Conservation (phyloP, 2,797 vertebrate genomes). For the Rhincodon typus region DNA sequence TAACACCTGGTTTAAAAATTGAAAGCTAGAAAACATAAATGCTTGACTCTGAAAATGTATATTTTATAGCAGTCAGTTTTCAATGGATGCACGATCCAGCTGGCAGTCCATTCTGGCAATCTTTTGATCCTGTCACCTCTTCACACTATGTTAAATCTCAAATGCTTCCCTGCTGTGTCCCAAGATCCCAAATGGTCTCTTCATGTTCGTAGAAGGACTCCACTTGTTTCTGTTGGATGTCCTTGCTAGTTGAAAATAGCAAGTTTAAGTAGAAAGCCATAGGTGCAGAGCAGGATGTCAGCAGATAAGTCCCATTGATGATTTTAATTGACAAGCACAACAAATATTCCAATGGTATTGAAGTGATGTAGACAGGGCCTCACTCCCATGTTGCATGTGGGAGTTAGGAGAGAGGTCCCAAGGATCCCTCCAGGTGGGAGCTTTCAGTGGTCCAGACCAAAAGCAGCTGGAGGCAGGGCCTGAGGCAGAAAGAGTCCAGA, state of each 20-base stretch:
- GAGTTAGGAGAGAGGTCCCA: no score
- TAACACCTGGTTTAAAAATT: not conserved
- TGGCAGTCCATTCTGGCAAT: not conserved
- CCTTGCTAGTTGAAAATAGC: not conserved
- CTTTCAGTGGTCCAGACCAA: no score
- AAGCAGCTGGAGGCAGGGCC: no score
- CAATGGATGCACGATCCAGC: not conserved
- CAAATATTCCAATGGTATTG: not conserved
- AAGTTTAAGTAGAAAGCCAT: not conserved
- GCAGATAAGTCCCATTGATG: not conserved
- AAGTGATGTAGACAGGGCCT: not conserved
- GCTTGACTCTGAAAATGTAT: not conserved
- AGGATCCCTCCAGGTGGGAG: no score
- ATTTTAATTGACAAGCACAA: not conserved
- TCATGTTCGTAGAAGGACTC: not conserved
- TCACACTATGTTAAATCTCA: not conserved
- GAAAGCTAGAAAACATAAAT: not conserved
- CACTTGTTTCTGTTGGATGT: not conserved
- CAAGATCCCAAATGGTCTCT: not conserved
- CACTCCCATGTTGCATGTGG: not conserved
- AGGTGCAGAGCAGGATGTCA: not conserved
- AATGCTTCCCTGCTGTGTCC: not conserved
- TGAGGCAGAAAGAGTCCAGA: no score
- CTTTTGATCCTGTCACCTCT: not conserved
- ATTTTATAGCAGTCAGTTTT: not conserved